A percentile compares a stretch with the other conserved stretches of the same genome.
These are phyloP conservation scores for Lacanobia oleracea DNA, from an alignment of 2,888 invertebrate genomes.

Conservation along the genomic window DNA sequence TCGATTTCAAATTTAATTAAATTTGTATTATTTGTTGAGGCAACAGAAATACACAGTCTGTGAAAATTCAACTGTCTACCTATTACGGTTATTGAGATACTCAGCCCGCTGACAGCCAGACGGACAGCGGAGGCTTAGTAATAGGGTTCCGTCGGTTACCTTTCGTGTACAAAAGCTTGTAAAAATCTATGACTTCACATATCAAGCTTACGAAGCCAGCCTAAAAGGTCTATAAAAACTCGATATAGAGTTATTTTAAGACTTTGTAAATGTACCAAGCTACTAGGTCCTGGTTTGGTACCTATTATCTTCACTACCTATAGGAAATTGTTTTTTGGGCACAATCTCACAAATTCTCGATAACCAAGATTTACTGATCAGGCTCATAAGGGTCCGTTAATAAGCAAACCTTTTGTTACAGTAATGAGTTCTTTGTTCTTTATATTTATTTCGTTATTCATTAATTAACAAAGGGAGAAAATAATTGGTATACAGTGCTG, in stretches of 20 bases:
- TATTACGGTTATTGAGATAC: no score
- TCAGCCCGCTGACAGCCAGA: no score
- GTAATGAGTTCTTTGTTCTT: slow-evolving; percentile 48
- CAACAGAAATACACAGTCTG: no score
- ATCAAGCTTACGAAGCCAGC: slow-evolving; percentile 12
- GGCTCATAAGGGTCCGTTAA: slow-evolving; percentile 38
- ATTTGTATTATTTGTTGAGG: no score
- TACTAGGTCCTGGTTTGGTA: no score
- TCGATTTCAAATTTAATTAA: no score
- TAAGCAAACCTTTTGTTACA: slow-evolving; percentile 47
- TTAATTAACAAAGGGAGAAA: slow-evolving; percentile 11
- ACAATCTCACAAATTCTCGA: slow-evolving; percentile 52
- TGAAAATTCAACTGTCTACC: no score
- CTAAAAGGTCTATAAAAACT: slow-evolving; percentile 18
- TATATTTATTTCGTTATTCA: slow-evolving; percentile 36
- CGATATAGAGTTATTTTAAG: slow-evolving; percentile 37
- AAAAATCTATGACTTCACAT: slow-evolving; percentile 20
- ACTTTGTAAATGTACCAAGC: slow-evolving; percentile 15
- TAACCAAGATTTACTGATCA: slow-evolving; percentile 54
- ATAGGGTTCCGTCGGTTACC: no score
- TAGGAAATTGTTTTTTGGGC: slow-evolving; percentile 58
- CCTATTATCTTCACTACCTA: slow-evolving; percentile 5
- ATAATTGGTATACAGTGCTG: slow-evolving; percentile 17
- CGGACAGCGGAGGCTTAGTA: no score
- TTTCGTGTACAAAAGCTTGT: no score